Conservation (phyloP, 2,797 vertebrate species). For the Poecilia gillii region DNA sequence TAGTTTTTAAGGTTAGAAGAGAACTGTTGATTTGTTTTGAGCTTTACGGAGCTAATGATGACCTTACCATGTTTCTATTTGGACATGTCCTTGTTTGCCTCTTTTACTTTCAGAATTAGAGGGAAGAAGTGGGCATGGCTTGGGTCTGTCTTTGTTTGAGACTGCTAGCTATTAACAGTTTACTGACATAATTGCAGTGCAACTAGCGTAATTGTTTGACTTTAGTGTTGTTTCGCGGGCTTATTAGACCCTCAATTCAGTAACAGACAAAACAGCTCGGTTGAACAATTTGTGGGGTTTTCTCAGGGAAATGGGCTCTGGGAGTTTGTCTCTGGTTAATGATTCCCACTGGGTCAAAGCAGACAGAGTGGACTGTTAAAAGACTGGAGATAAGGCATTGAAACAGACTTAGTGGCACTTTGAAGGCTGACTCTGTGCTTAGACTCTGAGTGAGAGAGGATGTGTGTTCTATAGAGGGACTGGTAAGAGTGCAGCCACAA, state of each 20-base stretch:
- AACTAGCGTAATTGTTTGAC: slow-evolving; percentile 68
- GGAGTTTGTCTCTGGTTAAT: slow-evolving; percentile 70
- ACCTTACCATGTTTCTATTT: background rate
- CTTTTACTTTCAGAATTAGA: background rate
- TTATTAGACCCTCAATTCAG: slow-evolving; percentile 38
- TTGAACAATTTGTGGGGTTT: slow-evolving; percentile 50
- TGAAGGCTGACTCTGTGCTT: slow-evolving; percentile 21
- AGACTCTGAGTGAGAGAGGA: slow-evolving; percentile 16
- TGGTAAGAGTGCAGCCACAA: background rate
- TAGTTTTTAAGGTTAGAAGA: background rate
- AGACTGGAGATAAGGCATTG: slow-evolving; percentile 60
- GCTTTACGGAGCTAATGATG: background rate
- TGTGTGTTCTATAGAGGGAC: slow-evolving; percentile 22
- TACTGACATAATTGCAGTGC: slow-evolving; percentile 58
- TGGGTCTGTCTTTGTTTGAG: slow-evolving; percentile 37
- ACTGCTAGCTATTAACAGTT: slow-evolving; percentile 49
- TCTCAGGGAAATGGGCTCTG: slow-evolving; percentile 46
- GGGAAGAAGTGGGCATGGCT: slow-evolving; percentile 5
- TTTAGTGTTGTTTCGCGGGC: slow-evolving; percentile 49
- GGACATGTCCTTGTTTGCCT: background rate
- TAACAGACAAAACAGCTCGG: slow-evolving; percentile 34
- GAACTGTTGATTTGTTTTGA: background rate
- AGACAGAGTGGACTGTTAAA: slow-evolving; percentile 59
- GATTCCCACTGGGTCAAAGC: slow-evolving; percentile 64
- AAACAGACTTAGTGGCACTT: slow-evolving; percentile 65